These are phyloP conservation scores for Drosophila flavopinicola DNA, from an alignment of 2,888 invertebrate genomes.

Conservation along the genomic window DNA sequence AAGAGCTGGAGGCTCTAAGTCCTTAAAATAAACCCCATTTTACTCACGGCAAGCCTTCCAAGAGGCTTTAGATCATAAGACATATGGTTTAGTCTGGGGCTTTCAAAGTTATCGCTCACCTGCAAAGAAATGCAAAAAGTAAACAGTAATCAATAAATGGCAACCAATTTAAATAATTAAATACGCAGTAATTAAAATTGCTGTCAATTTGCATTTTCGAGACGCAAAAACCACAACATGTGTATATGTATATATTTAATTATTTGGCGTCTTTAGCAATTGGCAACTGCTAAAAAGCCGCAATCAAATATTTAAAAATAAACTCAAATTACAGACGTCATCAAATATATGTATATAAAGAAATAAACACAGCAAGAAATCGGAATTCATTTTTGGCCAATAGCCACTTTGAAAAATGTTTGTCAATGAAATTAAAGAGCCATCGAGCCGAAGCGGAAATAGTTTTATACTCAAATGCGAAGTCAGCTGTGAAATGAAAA, in stretches of 20 bases:
- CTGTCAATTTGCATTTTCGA: conserved; percentile 33
- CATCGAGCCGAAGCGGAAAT: conserved; percentile 18
- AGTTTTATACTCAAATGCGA: conserved; percentile 13
- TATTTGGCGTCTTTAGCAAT: conserved; percentile 67
- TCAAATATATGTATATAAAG: background rate
- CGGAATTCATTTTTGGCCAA: conserved; percentile 39
- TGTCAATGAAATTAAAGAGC: conserved; percentile 46
- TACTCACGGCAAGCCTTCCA: conserved; percentile 32
- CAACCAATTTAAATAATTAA: conserved; percentile 26
- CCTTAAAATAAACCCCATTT: background rate
- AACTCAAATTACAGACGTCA: conserved; percentile 66
- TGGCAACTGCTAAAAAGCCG: conserved; percentile 13
- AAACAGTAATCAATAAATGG: conserved; percentile 59
- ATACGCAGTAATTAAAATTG: conserved; percentile 32
- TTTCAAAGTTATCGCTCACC: conserved; percentile 58
- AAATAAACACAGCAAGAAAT: conserved; percentile 23
- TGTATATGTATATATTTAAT: conserved; percentile 46
- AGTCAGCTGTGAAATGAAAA: conserved; percentile 41
- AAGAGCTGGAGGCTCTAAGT: too few relatives aligned
- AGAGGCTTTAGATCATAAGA: background rate
- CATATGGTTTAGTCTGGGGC: background rate
- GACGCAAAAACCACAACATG: conserved; percentile 47
- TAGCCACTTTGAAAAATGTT: conserved; percentile 34
- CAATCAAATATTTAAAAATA: conserved; percentile 44
- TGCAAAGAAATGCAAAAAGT: conserved; percentile 62